Conservation (phyloP, 2,888 invertebrate genomes). For the Acronicta alni region DNA sequence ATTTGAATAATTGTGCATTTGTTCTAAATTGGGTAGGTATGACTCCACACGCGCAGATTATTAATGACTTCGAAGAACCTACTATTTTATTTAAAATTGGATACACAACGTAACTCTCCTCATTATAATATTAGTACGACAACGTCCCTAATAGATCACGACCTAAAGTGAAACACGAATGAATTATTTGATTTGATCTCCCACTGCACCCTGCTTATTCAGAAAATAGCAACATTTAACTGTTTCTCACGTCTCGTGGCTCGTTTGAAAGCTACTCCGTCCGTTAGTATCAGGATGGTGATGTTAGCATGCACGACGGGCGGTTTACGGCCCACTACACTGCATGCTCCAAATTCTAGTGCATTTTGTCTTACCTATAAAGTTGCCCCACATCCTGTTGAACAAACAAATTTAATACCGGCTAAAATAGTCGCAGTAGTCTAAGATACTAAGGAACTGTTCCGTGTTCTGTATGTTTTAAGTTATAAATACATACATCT, state of each 20-base stretch:
- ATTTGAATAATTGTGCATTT: too few species aligned
- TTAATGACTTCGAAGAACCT: too few species aligned
- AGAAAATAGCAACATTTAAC: constrained; percentile 46
- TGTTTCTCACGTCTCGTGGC: constrained; percentile 47
- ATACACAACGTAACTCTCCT: constrained; percentile 14
- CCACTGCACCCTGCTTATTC: constrained; percentile 33
- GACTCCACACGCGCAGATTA: too few species aligned
- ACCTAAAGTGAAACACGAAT: constrained; percentile 42
- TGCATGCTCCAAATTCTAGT: constrained; percentile 61
- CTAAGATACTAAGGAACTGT: constrained; percentile 25
- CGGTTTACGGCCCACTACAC: constrained; percentile 61
- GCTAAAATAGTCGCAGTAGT: constrained; percentile 41
- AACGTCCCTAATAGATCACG: constrained; percentile 47
- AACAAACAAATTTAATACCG: constrained; percentile 34
- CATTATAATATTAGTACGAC: constrained; percentile 39
- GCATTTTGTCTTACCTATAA: constrained; percentile 54
- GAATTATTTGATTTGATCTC: constrained; percentile 48
- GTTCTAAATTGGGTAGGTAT: too few species aligned
- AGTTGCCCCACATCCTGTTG: constrained; percentile 52
- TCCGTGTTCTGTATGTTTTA: constrained; percentile 10
- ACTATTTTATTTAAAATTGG: neutral
- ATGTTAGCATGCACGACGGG: constrained; percentile 47
- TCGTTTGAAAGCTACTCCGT: constrained; percentile 44
- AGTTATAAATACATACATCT: too few species aligned
- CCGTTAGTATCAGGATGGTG: constrained; percentile 48